Evolutionary conservation across 2,113 vertebrate genomes (phyloP).

Genomic region (Chelonoidis abingdonii): DNA sequence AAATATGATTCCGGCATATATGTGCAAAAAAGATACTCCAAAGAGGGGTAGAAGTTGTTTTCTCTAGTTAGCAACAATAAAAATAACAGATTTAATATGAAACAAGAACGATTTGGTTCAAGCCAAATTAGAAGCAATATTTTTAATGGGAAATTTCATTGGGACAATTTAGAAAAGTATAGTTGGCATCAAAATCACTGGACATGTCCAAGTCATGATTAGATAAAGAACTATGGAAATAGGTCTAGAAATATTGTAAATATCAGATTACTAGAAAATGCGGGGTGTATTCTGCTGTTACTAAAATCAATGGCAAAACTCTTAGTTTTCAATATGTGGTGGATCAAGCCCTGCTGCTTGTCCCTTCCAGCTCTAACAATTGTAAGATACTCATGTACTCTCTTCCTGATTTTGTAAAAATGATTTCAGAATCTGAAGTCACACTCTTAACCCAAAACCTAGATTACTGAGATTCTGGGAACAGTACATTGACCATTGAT

Average conservation of each 20-base stretch:
- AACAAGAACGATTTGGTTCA: not conserved
- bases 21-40: not conserved
- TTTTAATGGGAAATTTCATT: not conserved
- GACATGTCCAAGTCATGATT: not conserved
- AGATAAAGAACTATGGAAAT: not conserved
- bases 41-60: not conserved
- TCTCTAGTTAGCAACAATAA: not conserved
- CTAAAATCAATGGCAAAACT: not conserved
- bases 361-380: not conserved
- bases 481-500: not conserved
- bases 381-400: not conserved
- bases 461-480: not conserved
- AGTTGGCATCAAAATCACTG: not conserved
- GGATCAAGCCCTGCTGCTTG: not conserved
- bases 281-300: fast-evolving
- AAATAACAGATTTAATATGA: not conserved
- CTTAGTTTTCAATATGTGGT: not conserved
- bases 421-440: not conserved
- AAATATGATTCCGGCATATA: not conserved
- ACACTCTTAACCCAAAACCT: not conserved
- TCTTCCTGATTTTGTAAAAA: not conserved
- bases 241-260: not conserved
- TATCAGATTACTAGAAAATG: not conserved
- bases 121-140: not conserved
- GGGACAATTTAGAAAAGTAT: not conserved